Conservation (phyloP, 1,140 invertebrate genomes). For the Drosophila asahinai region DNA sequence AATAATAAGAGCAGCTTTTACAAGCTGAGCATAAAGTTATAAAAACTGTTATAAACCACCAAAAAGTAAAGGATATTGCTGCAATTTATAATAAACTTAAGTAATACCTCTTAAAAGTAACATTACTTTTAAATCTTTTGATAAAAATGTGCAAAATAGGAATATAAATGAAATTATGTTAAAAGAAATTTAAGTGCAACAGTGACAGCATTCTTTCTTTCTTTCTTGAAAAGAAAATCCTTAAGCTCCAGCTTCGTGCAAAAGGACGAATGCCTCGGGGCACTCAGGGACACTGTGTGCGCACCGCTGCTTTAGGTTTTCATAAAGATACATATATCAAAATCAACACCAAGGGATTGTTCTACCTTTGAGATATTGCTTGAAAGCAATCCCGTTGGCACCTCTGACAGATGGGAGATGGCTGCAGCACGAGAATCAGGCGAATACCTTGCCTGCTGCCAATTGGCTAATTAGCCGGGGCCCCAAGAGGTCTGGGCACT, state of each 20-base stretch:
- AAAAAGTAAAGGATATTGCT: too few species aligned
- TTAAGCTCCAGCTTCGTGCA: neutral
- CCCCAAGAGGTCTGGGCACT: neutral
- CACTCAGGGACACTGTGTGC: too few species aligned
- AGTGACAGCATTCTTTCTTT: too few species aligned
- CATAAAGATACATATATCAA: neutral
- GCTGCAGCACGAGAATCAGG: conserved; percentile 23
- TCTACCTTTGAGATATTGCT: neutral
- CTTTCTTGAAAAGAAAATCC: neutral
- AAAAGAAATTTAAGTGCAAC: neutral
- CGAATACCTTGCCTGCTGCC: conserved; percentile 19
- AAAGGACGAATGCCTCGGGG: neutral
- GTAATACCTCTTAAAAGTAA: too few species aligned
- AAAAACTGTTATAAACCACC: too few species aligned
- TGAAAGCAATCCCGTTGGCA: neutral
- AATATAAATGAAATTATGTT: too few species aligned
- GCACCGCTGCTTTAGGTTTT: neutral
- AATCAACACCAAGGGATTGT: neutral
- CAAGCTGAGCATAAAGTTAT: too few species aligned
- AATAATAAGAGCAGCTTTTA: too few species aligned
- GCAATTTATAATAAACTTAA: too few species aligned
- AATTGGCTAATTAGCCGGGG: conserved; percentile 38
- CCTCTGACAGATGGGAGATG: neutral
- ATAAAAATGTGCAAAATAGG: too few species aligned
- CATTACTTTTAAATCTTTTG: too few species aligned